phyloP scores from a whole-genome alignment of 2,113 vertebrate genomes.

The Nettapus auritus region DNA sequence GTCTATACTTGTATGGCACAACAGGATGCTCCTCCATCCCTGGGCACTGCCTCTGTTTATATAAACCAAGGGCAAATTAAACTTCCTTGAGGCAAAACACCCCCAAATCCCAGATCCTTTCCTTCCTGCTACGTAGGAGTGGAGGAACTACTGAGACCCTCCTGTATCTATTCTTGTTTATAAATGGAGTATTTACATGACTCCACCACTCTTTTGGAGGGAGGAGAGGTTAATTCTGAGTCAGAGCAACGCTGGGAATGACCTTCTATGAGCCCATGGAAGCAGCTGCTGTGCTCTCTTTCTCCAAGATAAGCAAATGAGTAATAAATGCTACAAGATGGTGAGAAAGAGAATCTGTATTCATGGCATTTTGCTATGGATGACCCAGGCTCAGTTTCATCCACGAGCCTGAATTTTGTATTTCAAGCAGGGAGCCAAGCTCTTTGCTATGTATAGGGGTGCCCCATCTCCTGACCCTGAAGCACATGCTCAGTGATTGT shows the following conservation, averaged over 20 bases:
- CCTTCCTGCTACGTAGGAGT: neutral
- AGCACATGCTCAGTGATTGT: neutral
- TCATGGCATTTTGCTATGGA: neutral
- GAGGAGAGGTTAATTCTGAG: neutral
- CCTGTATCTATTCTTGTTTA: neutral
- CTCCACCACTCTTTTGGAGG: accelerated
- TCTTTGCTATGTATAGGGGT: neutral
- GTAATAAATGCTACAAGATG: neutral
- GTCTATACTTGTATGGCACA: neutral
- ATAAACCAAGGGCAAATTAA: neutral
- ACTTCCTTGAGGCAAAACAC: neutral
- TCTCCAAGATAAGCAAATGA: neutral
- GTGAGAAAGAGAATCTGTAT: neutral
- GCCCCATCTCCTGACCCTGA: neutral
- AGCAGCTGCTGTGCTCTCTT: neutral
- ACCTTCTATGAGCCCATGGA: neutral
- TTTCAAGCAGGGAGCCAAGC: neutral
- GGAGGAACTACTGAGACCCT: neutral
- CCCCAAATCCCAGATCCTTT: neutral
- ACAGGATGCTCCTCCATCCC: neutral
- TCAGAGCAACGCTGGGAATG: neutral
- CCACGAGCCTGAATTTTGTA: neutral
- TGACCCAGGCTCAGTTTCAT: neutral
- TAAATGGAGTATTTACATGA: neutral
- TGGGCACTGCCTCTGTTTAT: neutral